Base-by-base conservation (phyloP, 2,888 invertebrate species). In the Mythimna vitellina region DNA sequence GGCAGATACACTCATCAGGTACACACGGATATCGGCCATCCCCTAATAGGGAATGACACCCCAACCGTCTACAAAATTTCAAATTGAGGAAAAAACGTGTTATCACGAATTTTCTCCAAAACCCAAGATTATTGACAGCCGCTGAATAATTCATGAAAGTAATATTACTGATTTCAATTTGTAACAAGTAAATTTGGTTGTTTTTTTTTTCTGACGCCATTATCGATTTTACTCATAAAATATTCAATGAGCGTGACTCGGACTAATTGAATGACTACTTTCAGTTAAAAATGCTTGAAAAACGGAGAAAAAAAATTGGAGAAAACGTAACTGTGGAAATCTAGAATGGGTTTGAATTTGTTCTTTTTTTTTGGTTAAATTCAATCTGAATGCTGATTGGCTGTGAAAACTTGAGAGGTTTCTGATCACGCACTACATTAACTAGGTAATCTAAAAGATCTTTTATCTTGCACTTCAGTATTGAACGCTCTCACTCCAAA, bases 161-260 rank as follows among this genome's bases (percentile, higher is more conserved):
- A 83, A 83, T 79, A 83, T 80, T 68, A 74, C 72, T 76, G 83
- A 84, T 84, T 83, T 83, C 82, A 83, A 83, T 83, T 82, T 53
- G 66, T 75, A 22, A 53, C 65, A 67, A 81, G 65, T 81, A 69
- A 83, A 84, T 84, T 78, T 73, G 81, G 83, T 85, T 85, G 78
- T 85, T 84, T 82, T 42, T 42, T 35, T 42, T 85, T 80, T 73
- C 49, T 56, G 17, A 22, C 63, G 61, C 66, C 49, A 70, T 80
- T 72, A 85, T 78, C 81, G 81, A 79, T 78, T 81, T 25, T n/a
- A 20, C 69, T 75, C 53, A 78, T 86, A 70, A 76, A 73, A 80
- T 85, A 85, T 85, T 85, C 82, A 84, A 69, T 70, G 68, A 35
- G 54, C 75, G 80, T 80, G 75, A 65, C 70, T 38, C 0, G 10